Conservation (phyloP, 2,113 vertebrate genomes). For the Aptenodytes patagonicus region DNA sequence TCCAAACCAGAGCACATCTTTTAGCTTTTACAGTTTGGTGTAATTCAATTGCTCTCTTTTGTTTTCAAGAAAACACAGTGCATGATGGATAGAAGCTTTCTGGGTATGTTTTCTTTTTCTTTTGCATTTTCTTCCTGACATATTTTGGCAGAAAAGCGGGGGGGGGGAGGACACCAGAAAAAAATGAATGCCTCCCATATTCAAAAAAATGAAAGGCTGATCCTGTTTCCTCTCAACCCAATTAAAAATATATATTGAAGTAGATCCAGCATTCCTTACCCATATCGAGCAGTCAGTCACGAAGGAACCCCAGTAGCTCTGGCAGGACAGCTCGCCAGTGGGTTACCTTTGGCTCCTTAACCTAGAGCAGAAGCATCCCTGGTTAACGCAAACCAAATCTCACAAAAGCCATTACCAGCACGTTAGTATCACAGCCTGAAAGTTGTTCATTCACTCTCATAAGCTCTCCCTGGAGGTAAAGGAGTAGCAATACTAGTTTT, state of each 20-base stretch:
- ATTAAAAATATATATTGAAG: background rate
- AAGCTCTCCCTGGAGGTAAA: background rate
- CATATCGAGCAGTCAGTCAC: background rate
- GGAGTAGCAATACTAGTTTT: background rate
- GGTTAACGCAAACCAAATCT: no score
- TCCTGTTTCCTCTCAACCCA: background rate
- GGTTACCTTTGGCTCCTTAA: background rate
- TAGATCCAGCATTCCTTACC: background rate
- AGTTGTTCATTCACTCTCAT: background rate
- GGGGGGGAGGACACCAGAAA: background rate
- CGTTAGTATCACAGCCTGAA: background rate
- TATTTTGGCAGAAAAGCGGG: background rate
- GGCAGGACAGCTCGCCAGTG: accelerated
- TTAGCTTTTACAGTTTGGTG: background rate
- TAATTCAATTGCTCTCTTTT: background rate
- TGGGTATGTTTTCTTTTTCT: background rate
- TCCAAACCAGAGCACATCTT: background rate
- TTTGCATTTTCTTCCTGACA: background rate
- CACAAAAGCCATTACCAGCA: background rate
- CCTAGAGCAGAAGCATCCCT: background rate
- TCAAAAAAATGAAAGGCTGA: background rate
- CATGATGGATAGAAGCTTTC: background rate
- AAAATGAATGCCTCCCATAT: background rate
- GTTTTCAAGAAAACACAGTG: background rate
- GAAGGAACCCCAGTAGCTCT: background rate